Evolutionary conservation across 1,140 invertebrate genomes (phyloP).

Genomic region (Habropoda laboriosa): DNA sequence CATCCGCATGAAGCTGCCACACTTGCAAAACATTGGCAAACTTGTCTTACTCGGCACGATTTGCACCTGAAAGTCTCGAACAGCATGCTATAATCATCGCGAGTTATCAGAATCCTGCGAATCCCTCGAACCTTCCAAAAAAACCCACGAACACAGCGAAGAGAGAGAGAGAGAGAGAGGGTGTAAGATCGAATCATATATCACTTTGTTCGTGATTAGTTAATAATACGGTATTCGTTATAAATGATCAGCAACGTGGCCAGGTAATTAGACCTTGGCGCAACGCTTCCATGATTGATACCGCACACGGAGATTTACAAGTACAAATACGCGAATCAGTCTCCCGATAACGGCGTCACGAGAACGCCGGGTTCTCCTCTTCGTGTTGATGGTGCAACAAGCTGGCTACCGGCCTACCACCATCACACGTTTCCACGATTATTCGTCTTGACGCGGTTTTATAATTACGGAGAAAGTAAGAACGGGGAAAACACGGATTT

Average conservation of each 20-base stretch:
- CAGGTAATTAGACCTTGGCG: slow-evolving; percentile 23
- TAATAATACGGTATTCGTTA: slow-evolving; percentile 27
- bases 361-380: neutral
- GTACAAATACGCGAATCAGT: slow-evolving; percentile 17
- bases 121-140: neutral
- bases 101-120: neutral
- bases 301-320: neutral
- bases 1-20: no score
- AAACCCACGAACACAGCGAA: neutral
- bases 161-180: neutral
- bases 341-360: neutral
- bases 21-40: no score
- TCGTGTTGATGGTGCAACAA: slow-evolving; percentile 35
- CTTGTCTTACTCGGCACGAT: no score
- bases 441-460: slow-evolving; percentile 23
- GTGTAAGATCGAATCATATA: neutral
- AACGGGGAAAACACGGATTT: neutral
- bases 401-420: slow-evolving; percentile 44
- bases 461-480: slow-evolving; percentile 52
- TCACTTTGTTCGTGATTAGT: neutral
- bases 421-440: slow-evolving; percentile 8
- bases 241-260: slow-evolving; percentile 11
- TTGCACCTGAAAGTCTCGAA: no score
- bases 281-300: slow-evolving; percentile 20
- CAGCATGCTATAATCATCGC: neutral